Percentiles rank a stretch among this genome's conserved stretches.
Evolutionary conservation across 2,797 vertebrate genomes (phyloP).

Genomic region (Aphelocoma californica): DNA sequence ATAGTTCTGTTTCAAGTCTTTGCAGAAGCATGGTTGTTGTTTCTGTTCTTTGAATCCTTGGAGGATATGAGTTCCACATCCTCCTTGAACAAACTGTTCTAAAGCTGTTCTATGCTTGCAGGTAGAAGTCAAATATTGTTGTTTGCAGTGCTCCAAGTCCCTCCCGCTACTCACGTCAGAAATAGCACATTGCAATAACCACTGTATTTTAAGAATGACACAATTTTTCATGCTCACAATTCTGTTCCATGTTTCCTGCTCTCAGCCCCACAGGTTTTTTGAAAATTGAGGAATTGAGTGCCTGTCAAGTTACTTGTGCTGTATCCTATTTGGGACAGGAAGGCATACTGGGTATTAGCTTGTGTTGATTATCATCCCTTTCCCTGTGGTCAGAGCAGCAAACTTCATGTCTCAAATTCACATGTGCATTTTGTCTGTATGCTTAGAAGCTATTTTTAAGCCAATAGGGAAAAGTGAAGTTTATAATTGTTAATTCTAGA

Average conservation of each 20-base stretch:
- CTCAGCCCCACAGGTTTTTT: neutral
- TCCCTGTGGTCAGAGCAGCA: neutral
- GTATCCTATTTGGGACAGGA: neutral
- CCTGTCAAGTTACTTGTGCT: neutral
- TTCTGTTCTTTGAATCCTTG: neutral
- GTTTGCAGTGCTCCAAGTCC: neutral
- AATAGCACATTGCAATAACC: neutral
- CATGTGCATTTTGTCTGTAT: neutral
- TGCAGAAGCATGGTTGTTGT: neutral
- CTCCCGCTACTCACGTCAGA: neutral
- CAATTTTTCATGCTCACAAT: neutral
- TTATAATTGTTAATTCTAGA: neutral
- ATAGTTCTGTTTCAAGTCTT: neutral
- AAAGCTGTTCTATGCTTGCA: neutral
- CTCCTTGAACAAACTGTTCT: neutral
- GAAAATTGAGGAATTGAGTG: neutral
- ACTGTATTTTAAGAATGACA: rapidly evolving
- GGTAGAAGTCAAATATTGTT: neutral
- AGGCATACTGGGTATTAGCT: neutral
- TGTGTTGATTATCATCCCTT: neutral
- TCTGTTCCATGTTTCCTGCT: neutral
- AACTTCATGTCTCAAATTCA: neutral
- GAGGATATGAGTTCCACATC: neutral
- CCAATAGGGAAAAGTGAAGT: neutral
- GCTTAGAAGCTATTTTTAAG: neutral